Percentiles rank a stretch among this genome's conserved stretches.
These are phyloP conservation scores for Lepus europaeus DNA, from an alignment of 2,113 vertebrate species.

Conservation along the genomic window DNA sequence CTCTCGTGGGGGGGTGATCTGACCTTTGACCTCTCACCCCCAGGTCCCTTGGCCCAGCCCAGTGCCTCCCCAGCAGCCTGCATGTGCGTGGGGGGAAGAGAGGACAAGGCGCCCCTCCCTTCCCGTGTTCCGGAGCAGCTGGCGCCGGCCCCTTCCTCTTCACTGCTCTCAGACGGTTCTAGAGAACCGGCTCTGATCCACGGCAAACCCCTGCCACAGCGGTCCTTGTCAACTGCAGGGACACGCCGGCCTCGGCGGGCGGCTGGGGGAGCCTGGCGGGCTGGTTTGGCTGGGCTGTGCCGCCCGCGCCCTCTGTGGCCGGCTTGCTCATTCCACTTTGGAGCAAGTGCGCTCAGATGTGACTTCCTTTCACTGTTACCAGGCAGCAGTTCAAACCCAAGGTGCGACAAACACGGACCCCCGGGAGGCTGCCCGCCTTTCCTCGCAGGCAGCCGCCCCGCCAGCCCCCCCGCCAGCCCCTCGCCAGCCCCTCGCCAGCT, in stretches of 20 bases:
- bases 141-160: not conserved
- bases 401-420: not conserved
- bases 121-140: not conserved
- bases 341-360: not conserved
- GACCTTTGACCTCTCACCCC: not conserved
- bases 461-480: not conserved
- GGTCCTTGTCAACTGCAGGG: no score
- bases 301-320: not conserved
- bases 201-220: no score
- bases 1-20: conserved; percentile 74
- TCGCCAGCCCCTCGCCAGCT: not conserved
- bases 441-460: not conserved
- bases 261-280: no score
- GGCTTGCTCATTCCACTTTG: not conserved
- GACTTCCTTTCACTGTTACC: not conserved
- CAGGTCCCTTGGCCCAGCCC: not conserved
- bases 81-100: not conserved
- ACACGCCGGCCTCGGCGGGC: no score
- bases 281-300: not conserved
- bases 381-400: not conserved
- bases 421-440: not conserved
- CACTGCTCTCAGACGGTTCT: not conserved
- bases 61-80: not conserved
- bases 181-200: not conserved
- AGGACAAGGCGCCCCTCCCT: not conserved